These are phyloP conservation scores for Nowickia ferox DNA, from an alignment of 2,888 invertebrate genomes.

Conservation along the genomic window DNA sequence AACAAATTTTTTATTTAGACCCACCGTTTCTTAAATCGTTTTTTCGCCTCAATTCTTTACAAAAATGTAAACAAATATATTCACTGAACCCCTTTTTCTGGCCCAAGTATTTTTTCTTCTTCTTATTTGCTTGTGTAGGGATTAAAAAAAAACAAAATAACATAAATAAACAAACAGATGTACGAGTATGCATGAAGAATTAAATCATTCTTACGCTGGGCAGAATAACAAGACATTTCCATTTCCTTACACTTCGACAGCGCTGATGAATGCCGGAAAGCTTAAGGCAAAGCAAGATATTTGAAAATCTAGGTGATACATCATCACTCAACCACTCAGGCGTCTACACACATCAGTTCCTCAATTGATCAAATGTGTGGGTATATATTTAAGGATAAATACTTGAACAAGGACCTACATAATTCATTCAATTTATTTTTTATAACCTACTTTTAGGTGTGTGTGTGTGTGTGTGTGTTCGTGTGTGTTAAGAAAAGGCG, in stretches of 20 bases:
- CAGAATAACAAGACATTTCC: slow-evolving; percentile 62
- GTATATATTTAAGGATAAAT: slow-evolving; percentile 13
- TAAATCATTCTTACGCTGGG: slow-evolving; percentile 6
- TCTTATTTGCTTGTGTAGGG: not conserved
- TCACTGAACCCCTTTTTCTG: slow-evolving; percentile 37
- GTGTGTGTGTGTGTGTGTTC: too few species aligned
- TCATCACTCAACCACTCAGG: not conserved
- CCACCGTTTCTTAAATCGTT: slow-evolving; percentile 20
- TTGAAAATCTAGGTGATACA: slow-evolving; percentile 53
- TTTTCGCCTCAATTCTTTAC: slow-evolving; percentile 5
- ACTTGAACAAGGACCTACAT: slow-evolving; percentile 45
- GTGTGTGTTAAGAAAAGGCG: too few species aligned
- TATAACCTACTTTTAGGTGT: not conserved
- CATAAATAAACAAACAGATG: not conserved
- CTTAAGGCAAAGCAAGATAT: slow-evolving; percentile 52
- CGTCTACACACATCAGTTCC: too few species aligned
- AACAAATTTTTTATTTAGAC: not conserved
- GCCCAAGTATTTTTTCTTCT: slow-evolving; percentile 18
- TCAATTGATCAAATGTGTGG: not conserved
- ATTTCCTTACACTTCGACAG: slow-evolving; percentile 53
- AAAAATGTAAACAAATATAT: slow-evolving; percentile 28
- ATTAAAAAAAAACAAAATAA: not conserved
- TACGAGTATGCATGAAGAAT: slow-evolving; percentile 34
- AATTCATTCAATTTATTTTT: slow-evolving; percentile 19
- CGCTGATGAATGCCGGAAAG: slow-evolving; percentile 42